A percentile compares a stretch with the other conserved stretches of the same genome.
phyloP scores from a whole-genome alignment of 2,888 invertebrate species.

The Callyntrura sp. region DNA sequence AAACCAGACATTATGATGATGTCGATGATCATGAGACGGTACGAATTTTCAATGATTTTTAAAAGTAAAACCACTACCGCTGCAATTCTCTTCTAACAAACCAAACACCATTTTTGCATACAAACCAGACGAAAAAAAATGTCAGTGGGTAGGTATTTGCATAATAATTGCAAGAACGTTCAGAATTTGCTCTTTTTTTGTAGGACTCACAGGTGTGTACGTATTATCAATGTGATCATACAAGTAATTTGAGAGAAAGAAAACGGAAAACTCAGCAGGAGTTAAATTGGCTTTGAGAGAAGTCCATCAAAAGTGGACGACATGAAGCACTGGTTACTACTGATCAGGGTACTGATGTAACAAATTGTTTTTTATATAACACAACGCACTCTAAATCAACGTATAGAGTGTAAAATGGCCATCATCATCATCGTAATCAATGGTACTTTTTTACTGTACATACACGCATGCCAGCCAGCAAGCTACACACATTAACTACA shows the following conservation, averaged over 20 bases:
- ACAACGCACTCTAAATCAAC: conserved; percentile 21
- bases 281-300: conserved; percentile 13
- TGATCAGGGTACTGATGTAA: conserved; percentile 47
- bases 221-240: too few species aligned
- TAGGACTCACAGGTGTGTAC: conserved; percentile 3
- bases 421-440: conserved; percentile 12
- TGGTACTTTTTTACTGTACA: neutral
- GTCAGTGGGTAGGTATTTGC: conserved; percentile 55
- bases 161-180: too few species aligned
- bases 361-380: conserved; percentile 40
- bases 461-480: neutral
- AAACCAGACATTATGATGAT: neutral
- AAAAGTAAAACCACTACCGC: neutral
- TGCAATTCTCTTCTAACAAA: too few species aligned
- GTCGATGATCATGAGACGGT: neutral
- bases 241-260: too few species aligned
- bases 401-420: conserved; percentile 12
- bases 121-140: conserved; percentile 51
- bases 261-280: conserved; percentile 7
- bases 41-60: conserved; percentile 39
- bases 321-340: neutral
- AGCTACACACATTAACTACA: neutral
- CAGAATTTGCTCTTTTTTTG: conserved; percentile 6
- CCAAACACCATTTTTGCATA: neutral
- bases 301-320: neutral